Conservation (phyloP, 2,888 invertebrate genomes). For the Lissocephala sabroskyi region DNA sequence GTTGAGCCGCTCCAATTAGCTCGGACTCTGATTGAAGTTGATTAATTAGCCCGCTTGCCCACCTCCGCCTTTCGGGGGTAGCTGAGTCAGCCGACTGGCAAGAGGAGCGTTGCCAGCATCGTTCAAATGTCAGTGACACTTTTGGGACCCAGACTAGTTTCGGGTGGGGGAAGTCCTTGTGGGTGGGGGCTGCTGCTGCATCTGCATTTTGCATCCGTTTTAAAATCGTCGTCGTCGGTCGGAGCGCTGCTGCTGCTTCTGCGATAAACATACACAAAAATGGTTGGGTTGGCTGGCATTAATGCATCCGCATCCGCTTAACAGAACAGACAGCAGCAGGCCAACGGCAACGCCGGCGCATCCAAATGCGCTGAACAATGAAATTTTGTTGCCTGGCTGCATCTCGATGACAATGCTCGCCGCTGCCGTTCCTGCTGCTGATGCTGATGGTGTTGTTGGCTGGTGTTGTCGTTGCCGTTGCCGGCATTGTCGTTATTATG, state of each 20-base stretch:
- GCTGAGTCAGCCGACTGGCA: too few species aligned
- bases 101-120: too few species aligned
- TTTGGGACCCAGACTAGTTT: slow-evolving; percentile 21
- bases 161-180: background rate
- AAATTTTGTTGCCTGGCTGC: slow-evolving; percentile 31
- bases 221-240: slow-evolving; percentile 11
- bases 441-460: slow-evolving; percentile 6
- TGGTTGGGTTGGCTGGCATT: slow-evolving; percentile 19
- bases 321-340: slow-evolving; percentile 5
- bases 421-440: slow-evolving; percentile 12
- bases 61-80: too few species aligned
- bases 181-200: slow-evolving; percentile 10
- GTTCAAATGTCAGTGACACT: slow-evolving; percentile 43
- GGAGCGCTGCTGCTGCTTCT: slow-evolving; percentile 5
- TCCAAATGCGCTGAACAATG: slow-evolving; percentile 28
- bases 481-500: slow-evolving; percentile 33
- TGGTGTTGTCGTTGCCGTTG: slow-evolving; percentile 18
- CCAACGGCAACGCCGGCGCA: slow-evolving; percentile 6
- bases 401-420: background rate
- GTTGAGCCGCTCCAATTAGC: too few species aligned
- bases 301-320: slow-evolving; percentile 32
- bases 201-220: slow-evolving; percentile 23
- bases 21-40: too few species aligned
- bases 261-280: slow-evolving; percentile 28
- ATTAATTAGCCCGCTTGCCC: too few species aligned